Conservation (phyloP, 1,140 invertebrate genomes). For the Drosophila suzukii region DNA sequence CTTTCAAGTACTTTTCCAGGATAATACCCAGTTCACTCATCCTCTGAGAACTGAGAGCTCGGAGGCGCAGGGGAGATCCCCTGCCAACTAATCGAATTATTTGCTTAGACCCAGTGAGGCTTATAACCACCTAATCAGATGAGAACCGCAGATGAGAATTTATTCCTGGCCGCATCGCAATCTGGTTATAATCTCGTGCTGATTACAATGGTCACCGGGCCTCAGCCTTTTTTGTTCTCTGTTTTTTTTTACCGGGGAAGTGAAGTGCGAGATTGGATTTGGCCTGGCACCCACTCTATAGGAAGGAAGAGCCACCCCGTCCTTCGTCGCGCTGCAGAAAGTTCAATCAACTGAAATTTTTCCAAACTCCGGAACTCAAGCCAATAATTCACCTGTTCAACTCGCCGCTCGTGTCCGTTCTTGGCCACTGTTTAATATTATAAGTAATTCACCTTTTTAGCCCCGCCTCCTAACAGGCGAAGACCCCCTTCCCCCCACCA, state of each 20-base stretch:
- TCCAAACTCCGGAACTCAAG: conserved; percentile 23
- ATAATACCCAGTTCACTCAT: background rate
- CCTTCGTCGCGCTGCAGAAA: conserved; percentile 16
- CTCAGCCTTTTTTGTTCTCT: conserved; percentile 7
- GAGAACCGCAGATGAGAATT: conserved; percentile 43
- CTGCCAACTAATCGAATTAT: conserved; percentile 40
- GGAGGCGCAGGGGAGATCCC: too few species aligned
- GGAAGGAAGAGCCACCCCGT: background rate
- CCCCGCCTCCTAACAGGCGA: conserved; percentile 4
- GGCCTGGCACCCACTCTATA: conserved; percentile 3
- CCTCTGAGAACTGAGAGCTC: background rate
- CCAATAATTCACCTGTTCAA: conserved; percentile 71
- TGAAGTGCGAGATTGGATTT: conserved; percentile 65
- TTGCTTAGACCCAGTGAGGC: conserved; percentile 43
- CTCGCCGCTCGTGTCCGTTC: conserved; percentile 48
- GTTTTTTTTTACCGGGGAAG: conserved; percentile 7
- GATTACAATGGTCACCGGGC: conserved; percentile 49
- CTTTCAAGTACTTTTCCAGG: background rate
- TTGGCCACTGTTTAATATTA: conserved; percentile 74
- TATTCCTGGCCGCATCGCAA: conserved; percentile 37
- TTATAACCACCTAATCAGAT: conserved; percentile 46
- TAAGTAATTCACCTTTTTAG: conserved; percentile 60
- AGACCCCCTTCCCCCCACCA: background rate
- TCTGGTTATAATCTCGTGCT: conserved; percentile 48
- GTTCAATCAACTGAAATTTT: conserved; percentile 63